These are phyloP conservation scores for Agrochola macilenta DNA, from an alignment of 2,888 invertebrate genomes.

Conservation along the genomic window DNA sequence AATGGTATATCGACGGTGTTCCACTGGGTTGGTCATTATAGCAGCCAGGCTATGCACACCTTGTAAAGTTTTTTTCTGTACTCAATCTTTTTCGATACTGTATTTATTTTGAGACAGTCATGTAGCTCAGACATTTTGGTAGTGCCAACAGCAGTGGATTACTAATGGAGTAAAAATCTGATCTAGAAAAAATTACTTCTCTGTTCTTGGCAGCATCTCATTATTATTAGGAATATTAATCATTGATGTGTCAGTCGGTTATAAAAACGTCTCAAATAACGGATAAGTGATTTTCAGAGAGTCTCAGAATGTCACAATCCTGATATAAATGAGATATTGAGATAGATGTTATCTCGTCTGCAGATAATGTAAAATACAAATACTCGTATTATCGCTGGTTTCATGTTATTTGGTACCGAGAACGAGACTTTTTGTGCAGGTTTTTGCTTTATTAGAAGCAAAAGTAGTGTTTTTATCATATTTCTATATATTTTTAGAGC, in stretches of 20 bases:
- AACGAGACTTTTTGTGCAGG: neutral
- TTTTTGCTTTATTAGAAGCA: neutral
- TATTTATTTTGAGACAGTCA: neutral
- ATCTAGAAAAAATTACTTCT: neutral
- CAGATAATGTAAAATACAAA: constrained; percentile 1
- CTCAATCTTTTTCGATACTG: neutral
- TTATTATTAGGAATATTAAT: neutral
- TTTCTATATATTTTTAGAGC: neutral
- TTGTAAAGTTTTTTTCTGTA: too few relatives aligned
- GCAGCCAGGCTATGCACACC: too few relatives aligned
- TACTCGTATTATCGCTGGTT: neutral
- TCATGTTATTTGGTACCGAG: neutral
- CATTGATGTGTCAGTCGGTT: neutral
- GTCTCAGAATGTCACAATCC: neutral
- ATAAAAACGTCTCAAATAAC: neutral
- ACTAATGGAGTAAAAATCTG: neutral
- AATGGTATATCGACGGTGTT: too few relatives aligned
- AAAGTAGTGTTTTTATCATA: neutral
- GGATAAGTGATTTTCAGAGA: neutral
- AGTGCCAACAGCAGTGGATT: neutral
- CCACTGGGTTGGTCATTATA: too few relatives aligned
- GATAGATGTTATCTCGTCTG: constrained; percentile 4
- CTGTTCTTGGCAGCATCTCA: neutral
- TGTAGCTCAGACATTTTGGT: neutral
- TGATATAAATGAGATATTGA: neutral